A percentile compares a stretch with the other conserved stretches of the same genome.
Conservation (phyloP, 2,113 vertebrate genomes). For the Notothenia coriiceps region DNA sequence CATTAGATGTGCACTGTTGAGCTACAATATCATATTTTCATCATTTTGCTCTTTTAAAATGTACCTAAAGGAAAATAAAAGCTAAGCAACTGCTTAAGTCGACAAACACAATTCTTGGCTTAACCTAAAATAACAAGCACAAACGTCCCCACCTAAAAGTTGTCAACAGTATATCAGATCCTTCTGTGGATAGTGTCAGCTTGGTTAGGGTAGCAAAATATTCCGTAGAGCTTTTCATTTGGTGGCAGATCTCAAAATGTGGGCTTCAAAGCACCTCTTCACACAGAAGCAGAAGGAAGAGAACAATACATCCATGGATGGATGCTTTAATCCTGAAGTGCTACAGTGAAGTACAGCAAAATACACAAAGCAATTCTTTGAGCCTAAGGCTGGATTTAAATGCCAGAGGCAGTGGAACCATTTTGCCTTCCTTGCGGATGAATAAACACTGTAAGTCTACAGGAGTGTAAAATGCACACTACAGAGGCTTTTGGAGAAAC, state of each 20-base stretch:
- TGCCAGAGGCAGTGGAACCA: constrained; percentile 27
- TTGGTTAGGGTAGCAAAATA: background rate
- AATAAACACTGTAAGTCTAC: constrained; percentile 45
- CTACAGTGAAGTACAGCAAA: constrained; percentile 17
- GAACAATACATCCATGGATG: constrained; percentile 15
- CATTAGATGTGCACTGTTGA: too few relatives aligned
- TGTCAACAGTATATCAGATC: background rate
- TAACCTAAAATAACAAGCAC: background rate
- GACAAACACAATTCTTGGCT: background rate
- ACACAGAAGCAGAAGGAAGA: constrained; percentile 17
- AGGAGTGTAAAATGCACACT: constrained; percentile 38
- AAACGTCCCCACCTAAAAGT: background rate
- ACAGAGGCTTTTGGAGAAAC: constrained; percentile 1
- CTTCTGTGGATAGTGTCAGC: background rate
- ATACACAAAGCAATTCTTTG: constrained; percentile 13
- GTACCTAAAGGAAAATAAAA: background rate
- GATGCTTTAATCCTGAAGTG: constrained; percentile 29
- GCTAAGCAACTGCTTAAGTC: background rate
- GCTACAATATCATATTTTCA: too few relatives aligned
- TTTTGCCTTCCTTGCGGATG: constrained; percentile 35
- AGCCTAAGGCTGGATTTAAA: constrained; percentile 33
- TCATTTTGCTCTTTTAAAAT: background rate
- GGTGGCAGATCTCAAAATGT: background rate
- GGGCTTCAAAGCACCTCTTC: constrained; percentile 24
- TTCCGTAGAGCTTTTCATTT: background rate